Percentiles rank a stretch among this genome's conserved stretches.
phyloP scores from a whole-genome alignment of 1,140 invertebrate species.

The Macrostomum lignano region DNA sequence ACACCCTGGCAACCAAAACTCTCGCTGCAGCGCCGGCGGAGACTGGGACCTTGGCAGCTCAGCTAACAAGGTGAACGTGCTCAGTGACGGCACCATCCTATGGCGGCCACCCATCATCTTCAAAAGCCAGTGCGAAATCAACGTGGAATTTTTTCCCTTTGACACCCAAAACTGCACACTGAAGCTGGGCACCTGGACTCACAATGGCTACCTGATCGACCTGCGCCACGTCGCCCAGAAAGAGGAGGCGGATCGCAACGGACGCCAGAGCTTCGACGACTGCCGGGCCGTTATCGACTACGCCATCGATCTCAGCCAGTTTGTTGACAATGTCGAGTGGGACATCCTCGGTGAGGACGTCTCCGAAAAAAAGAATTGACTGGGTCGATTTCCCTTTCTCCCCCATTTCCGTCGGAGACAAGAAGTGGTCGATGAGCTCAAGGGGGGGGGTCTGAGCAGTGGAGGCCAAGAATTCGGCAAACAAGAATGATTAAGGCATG shows the following conservation, averaged over 20 bases:
- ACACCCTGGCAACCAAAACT: neutral
- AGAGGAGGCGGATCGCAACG: neutral
- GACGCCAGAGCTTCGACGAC: neutral
- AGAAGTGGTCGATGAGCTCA: too few relatives aligned
- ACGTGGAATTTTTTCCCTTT: conserved; percentile 38
- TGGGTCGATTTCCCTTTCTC: too few relatives aligned
- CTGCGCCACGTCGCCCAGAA: neutral
- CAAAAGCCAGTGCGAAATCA: conserved; percentile 35
- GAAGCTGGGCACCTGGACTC: conserved; percentile 33
- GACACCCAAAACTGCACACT: conserved; percentile 38
- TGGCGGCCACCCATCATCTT: conserved; percentile 41
- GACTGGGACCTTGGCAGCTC: conserved; percentile 21
- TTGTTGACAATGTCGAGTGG: conserved; percentile 1
- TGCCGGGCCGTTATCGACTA: neutral
- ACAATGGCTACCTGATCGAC: conserved; percentile 13
- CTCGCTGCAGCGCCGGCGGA: conserved; percentile 54
- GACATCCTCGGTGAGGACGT: too few relatives aligned
- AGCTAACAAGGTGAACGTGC: conserved; percentile 11
- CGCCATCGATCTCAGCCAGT: conserved; percentile 2
- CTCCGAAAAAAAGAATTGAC: too few relatives aligned
- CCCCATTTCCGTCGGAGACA: too few relatives aligned
- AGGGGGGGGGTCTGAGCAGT: too few relatives aligned
- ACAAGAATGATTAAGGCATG: too few relatives aligned
- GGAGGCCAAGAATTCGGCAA: too few relatives aligned
- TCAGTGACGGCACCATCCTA: conserved; percentile 32